Evolutionary conservation across 2,888 invertebrate genomes (phyloP).

Genomic region (Caenorhabditis afra): DNA sequence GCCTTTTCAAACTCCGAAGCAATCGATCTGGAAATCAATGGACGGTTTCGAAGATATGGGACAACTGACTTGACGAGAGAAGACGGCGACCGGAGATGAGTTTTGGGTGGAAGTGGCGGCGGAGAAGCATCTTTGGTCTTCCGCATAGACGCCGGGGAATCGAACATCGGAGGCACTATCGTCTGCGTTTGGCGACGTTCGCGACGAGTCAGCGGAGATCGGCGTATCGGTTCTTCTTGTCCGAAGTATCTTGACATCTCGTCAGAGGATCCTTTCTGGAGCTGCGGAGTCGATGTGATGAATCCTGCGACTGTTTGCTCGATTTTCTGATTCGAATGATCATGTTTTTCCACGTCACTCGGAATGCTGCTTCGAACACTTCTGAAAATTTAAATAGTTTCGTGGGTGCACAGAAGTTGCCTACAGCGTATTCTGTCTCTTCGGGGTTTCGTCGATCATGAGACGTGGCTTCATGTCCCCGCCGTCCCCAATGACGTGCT

Average conservation of each 20-base stretch:
- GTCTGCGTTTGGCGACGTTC: slow-evolving; percentile 43
- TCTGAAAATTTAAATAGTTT: neutral
- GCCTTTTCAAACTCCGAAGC: slow-evolving; percentile 51
- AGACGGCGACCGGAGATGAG: neutral
- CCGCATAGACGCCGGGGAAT: slow-evolving; percentile 40
- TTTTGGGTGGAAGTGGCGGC: slow-evolving; percentile 6
- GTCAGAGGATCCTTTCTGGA: slow-evolving; percentile 9
- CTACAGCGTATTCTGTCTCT: slow-evolving; percentile 16
- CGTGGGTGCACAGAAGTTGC: neutral
- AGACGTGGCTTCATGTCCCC: slow-evolving; percentile 1
- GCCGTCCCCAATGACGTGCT: slow-evolving; percentile 23
- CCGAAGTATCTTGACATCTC: slow-evolving; percentile 41
- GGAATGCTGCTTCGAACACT: slow-evolving; percentile 4
- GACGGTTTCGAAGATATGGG: neutral
- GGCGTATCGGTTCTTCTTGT: slow-evolving; percentile 37
- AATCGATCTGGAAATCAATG: slow-evolving; percentile 10
- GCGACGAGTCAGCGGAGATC: slow-evolving; percentile 26
- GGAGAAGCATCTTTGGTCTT: slow-evolving; percentile 30
- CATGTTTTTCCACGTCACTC: slow-evolving; percentile 2
- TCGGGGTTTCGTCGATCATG: slow-evolving; percentile 29
- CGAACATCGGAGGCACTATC: slow-evolving; percentile 31
- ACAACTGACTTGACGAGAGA: slow-evolving; percentile 22
- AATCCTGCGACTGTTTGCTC: slow-evolving; percentile 27
- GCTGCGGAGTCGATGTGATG: slow-evolving; percentile 44
- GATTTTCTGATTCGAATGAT: neutral